phyloP scores from a whole-genome alignment of 2,113 vertebrate genomes.

The Fregata magnificens region DNA sequence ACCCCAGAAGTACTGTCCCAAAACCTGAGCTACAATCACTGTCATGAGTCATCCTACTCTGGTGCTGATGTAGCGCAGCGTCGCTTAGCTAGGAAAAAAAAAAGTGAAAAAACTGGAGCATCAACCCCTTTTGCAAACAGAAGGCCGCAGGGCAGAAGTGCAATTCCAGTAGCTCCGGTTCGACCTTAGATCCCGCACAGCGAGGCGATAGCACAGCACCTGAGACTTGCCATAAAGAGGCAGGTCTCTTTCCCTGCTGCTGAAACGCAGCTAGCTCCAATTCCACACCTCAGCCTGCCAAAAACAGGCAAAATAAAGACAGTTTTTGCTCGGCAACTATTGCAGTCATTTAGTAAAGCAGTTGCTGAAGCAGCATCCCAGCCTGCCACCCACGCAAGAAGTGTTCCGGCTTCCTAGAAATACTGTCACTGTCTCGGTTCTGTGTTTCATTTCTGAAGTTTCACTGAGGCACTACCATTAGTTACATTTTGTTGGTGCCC shows the following conservation, averaged over 20 bases:
- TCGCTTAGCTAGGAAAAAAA: background rate
- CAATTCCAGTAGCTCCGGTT: background rate
- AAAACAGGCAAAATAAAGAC: background rate
- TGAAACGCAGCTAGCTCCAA: background rate
- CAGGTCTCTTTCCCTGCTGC: background rate
- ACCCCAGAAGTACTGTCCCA: background rate
- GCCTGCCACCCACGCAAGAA: background rate
- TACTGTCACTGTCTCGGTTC: background rate
- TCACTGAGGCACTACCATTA: background rate
- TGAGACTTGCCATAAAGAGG: accelerated
- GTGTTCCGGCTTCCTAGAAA: background rate
- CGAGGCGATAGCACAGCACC: accelerated
- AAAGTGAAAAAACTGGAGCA: background rate
- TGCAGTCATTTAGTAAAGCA: accelerated
- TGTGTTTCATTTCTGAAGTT: background rate
- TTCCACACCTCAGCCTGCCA: background rate
- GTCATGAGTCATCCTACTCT: accelerated
- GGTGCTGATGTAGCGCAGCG: accelerated
- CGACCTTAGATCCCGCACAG: accelerated
- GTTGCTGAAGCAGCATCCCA: accelerated
- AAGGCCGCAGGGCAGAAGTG: background rate
- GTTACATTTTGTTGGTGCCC: background rate
- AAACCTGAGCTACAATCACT: background rate
- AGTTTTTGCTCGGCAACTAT: accelerated
- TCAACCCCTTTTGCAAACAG: conserved; percentile 19